Base-by-base conservation (phyloP, 2,797 vertebrate species). In the Astyanax mexicanus region DNA sequence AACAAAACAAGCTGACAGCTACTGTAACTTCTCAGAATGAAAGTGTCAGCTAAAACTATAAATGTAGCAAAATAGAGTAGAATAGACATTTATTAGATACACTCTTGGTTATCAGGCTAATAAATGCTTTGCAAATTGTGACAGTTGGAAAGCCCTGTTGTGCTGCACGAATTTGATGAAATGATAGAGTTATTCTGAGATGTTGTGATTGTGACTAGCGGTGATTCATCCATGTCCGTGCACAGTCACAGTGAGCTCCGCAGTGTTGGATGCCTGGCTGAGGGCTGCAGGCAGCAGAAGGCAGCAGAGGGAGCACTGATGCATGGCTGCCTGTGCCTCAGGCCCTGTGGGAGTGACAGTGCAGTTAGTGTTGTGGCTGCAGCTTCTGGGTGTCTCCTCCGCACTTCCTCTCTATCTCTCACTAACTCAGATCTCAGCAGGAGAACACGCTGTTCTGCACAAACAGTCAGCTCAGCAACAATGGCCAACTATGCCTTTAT, bases 351-450 rank as follows among this genome's bases (percentile, higher is more conserved):
- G 40, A 73, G 64, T 61, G 74, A 67, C 35, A 10, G 64, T 13
- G 38, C 32, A 23, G 9, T 42, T 58, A 51, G 70, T 80, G 61
- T 80, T 80, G 72, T 78, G 78, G 68, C 61, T 83, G 69, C 47
- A 65, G 71, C 70, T 79, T 9, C 23, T 77, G 51, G 74, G 35
- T 75, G 74, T 83, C 78, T 82, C 57, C 71, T 61, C 72, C 55
- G 60, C 70, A 72, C 62, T 78, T 81, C 69, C 66, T 79, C 42
- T 65, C 58, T 70, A 55, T 45, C 65, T 82, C 42, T 65, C 57
- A 70, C 55, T 47, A 29, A 55, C 44, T 58, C 62, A 15, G 52
- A 69, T 13, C 45, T 65, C 64, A 60, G 57, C 66, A 42, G 58
- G 72, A 29, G 38, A 73, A 78, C 68, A 72, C 29, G 12, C 44